Percentiles rank a stretch among this genome's conserved stretches.
These are phyloP conservation scores for Drosophila littoralis DNA, from an alignment of 1,140 invertebrate genomes.

Conservation along the genomic window DNA sequence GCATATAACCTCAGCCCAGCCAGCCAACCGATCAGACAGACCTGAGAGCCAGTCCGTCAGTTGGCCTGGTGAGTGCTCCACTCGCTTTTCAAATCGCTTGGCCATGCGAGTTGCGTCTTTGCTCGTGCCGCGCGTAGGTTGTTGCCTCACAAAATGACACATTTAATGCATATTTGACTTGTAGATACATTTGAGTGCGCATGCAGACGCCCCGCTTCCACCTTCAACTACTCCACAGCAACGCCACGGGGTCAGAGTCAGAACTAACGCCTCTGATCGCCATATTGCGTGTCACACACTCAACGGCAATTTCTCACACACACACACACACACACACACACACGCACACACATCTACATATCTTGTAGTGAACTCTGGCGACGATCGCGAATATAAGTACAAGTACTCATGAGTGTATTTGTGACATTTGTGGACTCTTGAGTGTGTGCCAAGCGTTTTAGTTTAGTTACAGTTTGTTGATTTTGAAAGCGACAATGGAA, in stretches of 20 bases:
- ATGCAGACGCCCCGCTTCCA: conserved; percentile 39
- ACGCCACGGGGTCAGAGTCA: conserved; percentile 7
- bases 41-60: conserved; percentile 3
- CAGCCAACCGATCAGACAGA: conserved; percentile 68
- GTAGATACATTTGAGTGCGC: conserved; percentile 74
- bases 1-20: conserved; percentile 75
- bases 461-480: conserved; percentile 82
- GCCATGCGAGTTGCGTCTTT: conserved; percentile 34
- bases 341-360: conserved; percentile 32
- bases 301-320: conserved; percentile 9
- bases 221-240: not conserved
- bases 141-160: conserved; percentile 77
- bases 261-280: conserved; percentile 34
- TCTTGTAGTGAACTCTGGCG: conserved; percentile 28
- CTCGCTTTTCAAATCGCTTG: conserved; percentile 56
- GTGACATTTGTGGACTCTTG: conserved; percentile 53
- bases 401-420: conserved; percentile 34
- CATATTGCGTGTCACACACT: conserved; percentile 43
- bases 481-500: conserved; percentile 82
- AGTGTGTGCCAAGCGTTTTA: conserved; percentile 52
- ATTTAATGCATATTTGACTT: conserved; percentile 83
- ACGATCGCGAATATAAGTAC: conserved; percentile 33
- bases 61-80: conserved; percentile 35
- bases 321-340: not conserved
- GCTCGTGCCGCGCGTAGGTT: conserved; percentile 47